phyloP scores from a whole-genome alignment of 2,113 vertebrate species.

The Terrapene triunguis region DNA sequence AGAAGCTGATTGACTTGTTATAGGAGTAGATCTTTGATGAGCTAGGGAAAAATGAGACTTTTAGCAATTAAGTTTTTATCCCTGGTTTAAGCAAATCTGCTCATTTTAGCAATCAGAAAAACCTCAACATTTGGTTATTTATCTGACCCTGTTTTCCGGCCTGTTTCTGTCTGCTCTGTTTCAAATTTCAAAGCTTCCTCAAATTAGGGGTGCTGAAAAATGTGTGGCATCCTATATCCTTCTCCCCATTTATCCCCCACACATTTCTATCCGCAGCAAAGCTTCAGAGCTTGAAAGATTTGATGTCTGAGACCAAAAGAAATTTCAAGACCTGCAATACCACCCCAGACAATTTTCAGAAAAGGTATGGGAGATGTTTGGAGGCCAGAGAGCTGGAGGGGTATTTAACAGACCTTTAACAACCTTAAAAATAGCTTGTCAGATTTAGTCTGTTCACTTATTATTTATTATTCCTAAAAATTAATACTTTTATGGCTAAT shows the following conservation, averaged over 20 bases:
- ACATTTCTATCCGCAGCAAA: background rate
- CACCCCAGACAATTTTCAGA: background rate
- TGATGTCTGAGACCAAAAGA: background rate
- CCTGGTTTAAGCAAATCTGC: background rate
- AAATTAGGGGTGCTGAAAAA: background rate
- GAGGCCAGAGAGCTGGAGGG: background rate
- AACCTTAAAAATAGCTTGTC: background rate
- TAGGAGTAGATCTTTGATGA: background rate
- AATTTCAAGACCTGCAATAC: background rate
- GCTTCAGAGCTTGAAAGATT: background rate
- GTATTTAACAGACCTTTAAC: background rate
- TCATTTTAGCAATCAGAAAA: background rate
- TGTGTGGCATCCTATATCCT: background rate
- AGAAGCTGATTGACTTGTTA: background rate
- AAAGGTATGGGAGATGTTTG: background rate
- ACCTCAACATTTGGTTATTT: background rate
- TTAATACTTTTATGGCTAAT: background rate
- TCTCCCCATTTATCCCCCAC: fast-evolving
- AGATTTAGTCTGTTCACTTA: background rate
- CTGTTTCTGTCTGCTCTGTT: background rate
- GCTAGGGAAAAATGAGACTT: background rate
- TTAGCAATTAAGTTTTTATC: background rate
- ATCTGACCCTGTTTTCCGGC: background rate
- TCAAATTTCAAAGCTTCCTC: background rate
- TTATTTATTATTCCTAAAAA: background rate